Base-by-base conservation (phyloP, 2,888 invertebrate species). In the Apodemia zela region DNA sequence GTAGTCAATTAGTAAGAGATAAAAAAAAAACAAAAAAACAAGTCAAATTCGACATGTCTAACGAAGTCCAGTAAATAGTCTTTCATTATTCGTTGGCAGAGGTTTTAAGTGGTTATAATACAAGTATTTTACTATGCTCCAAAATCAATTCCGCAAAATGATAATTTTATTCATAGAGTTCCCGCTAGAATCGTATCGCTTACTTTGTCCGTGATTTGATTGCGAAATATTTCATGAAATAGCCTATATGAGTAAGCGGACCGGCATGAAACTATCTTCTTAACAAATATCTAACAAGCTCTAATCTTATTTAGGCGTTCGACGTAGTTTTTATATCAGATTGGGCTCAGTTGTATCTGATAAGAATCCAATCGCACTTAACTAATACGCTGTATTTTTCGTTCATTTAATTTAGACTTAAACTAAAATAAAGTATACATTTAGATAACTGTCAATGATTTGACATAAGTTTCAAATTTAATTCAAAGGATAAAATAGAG, bases 151-250 rank as follows among this genome's bases (percentile, higher is more conserved):
- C 87, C 81, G 85, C 85, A 82, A 84, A 89, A 89, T 85, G 89
- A 89, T 89, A 89, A 89, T 89, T 89, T 89, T 89, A 89, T 89
- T 89, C 89, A 89, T 89, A 89, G 89, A 89, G 89, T 88, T 87
- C 81, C 84, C 83, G 85, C 84, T 82, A 82, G 85, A 87, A 86
- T 84, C 79, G 89, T 86, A 89, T 87, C 83, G 89, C 84, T 89
- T 89, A 88, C 89, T 89, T 86, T 84, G 82, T 83, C 82, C 87
- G 87, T 87, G 89, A 87, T 89, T 88, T 79, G 84, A 82, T 87
- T 84, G 77, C 76, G 81, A 86, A 72, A 73, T 72, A 71, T 73
- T 71, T 69, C 70, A 72, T 68, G 69, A 25, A 54, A 67, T 63
- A 54, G 58, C 58, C 57, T 62, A 58, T 47, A 58, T 62, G 59